Base-by-base conservation (phyloP, 2,888 invertebrate species). In the Lithophane semibrunnea region DNA sequence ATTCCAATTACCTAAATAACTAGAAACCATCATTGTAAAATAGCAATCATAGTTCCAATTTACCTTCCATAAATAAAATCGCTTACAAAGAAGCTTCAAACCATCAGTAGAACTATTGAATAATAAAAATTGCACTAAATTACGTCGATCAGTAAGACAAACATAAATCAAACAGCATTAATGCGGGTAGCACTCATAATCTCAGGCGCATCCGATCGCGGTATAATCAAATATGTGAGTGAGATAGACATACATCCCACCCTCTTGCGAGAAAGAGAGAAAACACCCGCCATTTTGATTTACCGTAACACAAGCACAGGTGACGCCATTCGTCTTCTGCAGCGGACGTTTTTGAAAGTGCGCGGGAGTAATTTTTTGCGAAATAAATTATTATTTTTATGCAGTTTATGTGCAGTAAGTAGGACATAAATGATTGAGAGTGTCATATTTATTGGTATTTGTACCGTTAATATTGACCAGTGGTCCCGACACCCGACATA, bases 131-230 rank as follows among this genome's bases (percentile, higher is more conserved):
- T 86, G 84, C 85, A 79, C 86, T 80, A 90, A 90, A 90, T 89
- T 86, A 88, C 83, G 80, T 83, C 82, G 87, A 88, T 88, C 86
- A 81, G 84, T 89, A 88, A 87, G 84, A 88, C 89, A 89, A 91
- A 91, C 90, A 92, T 93, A 93, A 93, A 93, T 93, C 93, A 94
- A 92, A 93, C 90, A 87, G 86, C 86, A 92, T 92, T 91, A 92
- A 93, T 93, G 93, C 90, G 90, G 90, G 92, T 92, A 91, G 91
- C 92, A 88, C 85, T 91, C 89, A 92, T 89, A 92, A 92, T 91
- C 87, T 88, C 76, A 66, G 77, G 77, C 85, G 88, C 89, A 87
- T 88, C 86, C 84, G 89, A 88, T 79, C 77, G 67, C 85, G 81
- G 89, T 87, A 88, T 90, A 92, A 93, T 93, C 92, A 92, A 89